A percentile compares a stretch with the other conserved stretches of the same genome.
These are phyloP conservation scores for Cottoperca gobio DNA, from an alignment of 2,797 vertebrate species.

Conservation along the genomic window DNA sequence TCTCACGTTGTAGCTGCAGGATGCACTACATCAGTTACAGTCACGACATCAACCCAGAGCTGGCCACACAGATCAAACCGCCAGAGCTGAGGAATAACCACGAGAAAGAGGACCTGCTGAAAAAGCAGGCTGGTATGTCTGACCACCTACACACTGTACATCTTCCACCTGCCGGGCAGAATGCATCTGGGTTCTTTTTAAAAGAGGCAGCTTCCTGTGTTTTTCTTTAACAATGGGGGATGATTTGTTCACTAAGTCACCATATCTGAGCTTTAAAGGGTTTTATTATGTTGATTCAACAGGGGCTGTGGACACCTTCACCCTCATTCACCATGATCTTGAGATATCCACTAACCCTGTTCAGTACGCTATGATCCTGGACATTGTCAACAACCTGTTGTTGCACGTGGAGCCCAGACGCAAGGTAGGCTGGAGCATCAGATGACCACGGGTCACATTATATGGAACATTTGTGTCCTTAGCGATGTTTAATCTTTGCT, in stretches of 20 bases:
- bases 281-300: neutral
- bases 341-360: conserved; percentile 99
- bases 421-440: conserved; percentile 84
- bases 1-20: conserved; percentile 97
- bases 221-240: neutral
- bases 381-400: conserved; percentile 98
- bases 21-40: conserved; percentile 99
- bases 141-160: too few relatives aligned
- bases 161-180: neutral
- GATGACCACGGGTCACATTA: neutral
- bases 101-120: conserved; percentile 96
- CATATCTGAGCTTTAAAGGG: neutral
- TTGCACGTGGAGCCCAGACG: conserved; percentile 97
- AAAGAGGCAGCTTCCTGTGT: neutral
- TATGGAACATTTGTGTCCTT: conserved; percentile 7
- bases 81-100: conserved; percentile 90
- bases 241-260: neutral
- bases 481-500: neutral
- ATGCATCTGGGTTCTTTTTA: neutral
- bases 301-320: conserved; percentile 99
- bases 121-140: conserved; percentile 93
- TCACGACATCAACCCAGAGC: conserved; percentile 96
- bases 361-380: conserved; percentile 99
- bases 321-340: conserved; percentile 97
- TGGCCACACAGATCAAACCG: conserved; percentile 97